Conservation (phyloP, 1,140 invertebrate species). For the Octopus bimaculoides region DNA sequence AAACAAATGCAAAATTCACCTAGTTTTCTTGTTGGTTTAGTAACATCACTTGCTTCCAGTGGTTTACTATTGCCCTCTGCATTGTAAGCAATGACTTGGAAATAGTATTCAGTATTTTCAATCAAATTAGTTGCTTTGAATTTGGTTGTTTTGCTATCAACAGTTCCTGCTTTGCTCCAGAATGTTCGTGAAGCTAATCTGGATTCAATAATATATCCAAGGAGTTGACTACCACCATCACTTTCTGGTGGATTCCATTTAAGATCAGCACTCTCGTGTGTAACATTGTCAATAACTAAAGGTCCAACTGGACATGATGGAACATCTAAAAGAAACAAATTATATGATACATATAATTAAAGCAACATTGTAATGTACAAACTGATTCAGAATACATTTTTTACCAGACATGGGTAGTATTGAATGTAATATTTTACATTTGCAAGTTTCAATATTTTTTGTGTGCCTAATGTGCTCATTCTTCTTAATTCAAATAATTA, state of each 20-base stretch:
- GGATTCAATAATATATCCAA: slow-evolving; percentile 48
- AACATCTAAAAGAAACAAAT: slow-evolving; percentile 38
- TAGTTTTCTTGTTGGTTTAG: slow-evolving; percentile 59
- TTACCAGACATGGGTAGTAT: too few relatives aligned
- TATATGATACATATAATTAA: neutral
- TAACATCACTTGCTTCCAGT: slow-evolving; percentile 82
- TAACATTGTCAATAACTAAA: slow-evolving; percentile 58
- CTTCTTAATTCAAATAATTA: too few relatives aligned
- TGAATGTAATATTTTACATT: too few relatives aligned
- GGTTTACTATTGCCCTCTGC: slow-evolving; percentile 88
- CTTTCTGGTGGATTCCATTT: slow-evolving; percentile 45
- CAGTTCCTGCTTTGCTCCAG: slow-evolving; percentile 78
- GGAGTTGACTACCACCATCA: slow-evolving; percentile 47
- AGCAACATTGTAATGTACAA: too few relatives aligned
- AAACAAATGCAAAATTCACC: slow-evolving; percentile 55
- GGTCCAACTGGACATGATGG: slow-evolving; percentile 86
- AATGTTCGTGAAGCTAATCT: slow-evolving; percentile 66
- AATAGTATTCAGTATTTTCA: slow-evolving; percentile 36
- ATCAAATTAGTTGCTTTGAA: slow-evolving; percentile 34
- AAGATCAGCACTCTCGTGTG: slow-evolving; percentile 33
- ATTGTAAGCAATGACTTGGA: slow-evolving; percentile 71
- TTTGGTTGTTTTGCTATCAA: slow-evolving; percentile 57
- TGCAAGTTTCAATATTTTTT: too few relatives aligned
- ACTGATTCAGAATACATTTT: too few relatives aligned
- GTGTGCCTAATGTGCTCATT: too few relatives aligned